Conservation (phyloP, 2,113 vertebrate genomes). For the mouse (Mus musculus) region DNA sequence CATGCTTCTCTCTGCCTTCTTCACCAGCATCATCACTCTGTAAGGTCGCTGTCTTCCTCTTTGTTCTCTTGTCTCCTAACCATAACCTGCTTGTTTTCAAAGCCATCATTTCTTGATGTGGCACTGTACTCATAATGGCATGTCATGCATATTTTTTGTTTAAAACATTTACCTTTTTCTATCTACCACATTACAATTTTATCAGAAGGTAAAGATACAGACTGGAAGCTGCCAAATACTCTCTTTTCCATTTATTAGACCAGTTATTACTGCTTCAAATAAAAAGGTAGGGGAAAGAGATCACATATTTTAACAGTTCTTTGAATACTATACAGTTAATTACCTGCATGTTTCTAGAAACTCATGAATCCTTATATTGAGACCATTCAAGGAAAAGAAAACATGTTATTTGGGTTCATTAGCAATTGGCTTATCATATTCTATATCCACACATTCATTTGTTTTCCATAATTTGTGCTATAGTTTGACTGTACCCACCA, state of each 20-base stretch:
- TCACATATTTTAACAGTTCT: slow-evolving; percentile 33
- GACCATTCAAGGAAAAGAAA: slow-evolving; percentile 11
- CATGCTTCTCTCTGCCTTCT: not conserved
- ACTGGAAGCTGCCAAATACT: not conserved
- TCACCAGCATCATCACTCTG: not conserved
- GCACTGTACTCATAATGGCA: not conserved
- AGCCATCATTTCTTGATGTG: not conserved
- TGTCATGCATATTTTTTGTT: not conserved
- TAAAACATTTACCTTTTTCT: not conserved
- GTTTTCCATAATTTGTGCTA: not conserved
- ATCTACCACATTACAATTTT: not conserved
- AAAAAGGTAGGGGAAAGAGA: slow-evolving; percentile 41
- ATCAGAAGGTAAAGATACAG: not conserved
- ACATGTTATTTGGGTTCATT: not conserved
- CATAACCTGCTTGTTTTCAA: not conserved
- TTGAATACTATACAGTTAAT: slow-evolving; percentile 21
- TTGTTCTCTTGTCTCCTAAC: not conserved
- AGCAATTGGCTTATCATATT: not conserved
- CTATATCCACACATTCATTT: not conserved
- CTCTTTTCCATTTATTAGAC: slow-evolving; percentile 21
- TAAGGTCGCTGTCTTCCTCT: not conserved
- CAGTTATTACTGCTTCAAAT: slow-evolving; percentile 45
- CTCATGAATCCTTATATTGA: not conserved
- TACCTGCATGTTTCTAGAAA: not conserved
- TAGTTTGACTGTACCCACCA: not conserved